Evolutionary conservation across 2,888 invertebrate species (phyloP).

Genomic region (Artemia sinica): DNA sequence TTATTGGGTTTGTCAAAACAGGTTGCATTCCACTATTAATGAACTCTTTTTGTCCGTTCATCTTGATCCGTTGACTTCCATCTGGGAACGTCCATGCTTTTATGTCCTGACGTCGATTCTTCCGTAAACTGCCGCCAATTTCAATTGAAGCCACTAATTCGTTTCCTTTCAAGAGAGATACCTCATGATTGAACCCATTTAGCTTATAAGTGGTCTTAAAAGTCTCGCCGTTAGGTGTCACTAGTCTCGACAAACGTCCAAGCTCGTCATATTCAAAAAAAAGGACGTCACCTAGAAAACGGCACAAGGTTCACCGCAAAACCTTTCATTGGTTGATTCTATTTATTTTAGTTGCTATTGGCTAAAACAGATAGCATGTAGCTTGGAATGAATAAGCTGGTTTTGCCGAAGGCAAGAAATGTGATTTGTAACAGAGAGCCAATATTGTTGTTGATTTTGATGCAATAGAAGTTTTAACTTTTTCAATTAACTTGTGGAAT

Average conservation of each 20-base stretch:
- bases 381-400: too few species aligned
- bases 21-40: background rate
- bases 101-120: constrained; percentile 1
- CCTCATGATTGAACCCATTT: constrained; percentile 25
- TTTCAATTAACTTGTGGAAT: too few species aligned
- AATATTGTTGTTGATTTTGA: too few species aligned
- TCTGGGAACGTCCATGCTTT: background rate
- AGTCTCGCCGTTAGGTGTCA: constrained; percentile 78
- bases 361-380: too few species aligned
- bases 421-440: too few species aligned
- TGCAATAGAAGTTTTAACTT: too few species aligned
- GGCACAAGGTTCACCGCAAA: constrained; percentile 31
- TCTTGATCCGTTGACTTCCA: background rate
- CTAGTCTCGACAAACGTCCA: constrained; percentile 66
- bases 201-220: constrained; percentile 61
- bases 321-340: constrained; percentile 27
- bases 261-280: constrained; percentile 79
- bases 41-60: background rate
- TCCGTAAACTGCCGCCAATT: background rate
- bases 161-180: constrained; percentile 25
- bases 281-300: constrained; percentile 39
- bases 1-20: background rate
- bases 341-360: too few species aligned
- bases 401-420: too few species aligned
- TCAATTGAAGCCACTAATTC: constrained; percentile 19